phyloP scores from a whole-genome alignment of 2,888 invertebrate species.

The Scaptomyza flava region DNA sequence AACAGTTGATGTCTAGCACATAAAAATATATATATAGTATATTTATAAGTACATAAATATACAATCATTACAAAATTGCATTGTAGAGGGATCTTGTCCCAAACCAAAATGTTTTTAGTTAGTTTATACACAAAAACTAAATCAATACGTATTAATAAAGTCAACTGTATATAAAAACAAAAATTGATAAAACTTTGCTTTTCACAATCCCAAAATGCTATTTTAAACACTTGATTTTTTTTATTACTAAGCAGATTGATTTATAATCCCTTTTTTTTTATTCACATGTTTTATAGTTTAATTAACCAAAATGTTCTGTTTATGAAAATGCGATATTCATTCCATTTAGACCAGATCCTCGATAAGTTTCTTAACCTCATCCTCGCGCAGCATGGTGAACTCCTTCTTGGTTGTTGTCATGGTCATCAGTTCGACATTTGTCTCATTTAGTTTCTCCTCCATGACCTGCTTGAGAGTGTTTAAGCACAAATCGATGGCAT shows the following conservation, averaged over 20 bases:
- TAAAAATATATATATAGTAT: not conserved
- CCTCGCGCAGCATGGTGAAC: constrained; percentile 96
- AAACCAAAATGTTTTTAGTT: constrained; percentile 56
- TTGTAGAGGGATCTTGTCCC: constrained; percentile 38
- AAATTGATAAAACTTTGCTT: not conserved
- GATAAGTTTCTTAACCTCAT: constrained; percentile 96
- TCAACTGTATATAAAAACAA: constrained; percentile 72
- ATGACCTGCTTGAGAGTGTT: constrained; percentile 97
- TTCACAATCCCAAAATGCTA: too few species aligned
- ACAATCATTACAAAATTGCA: constrained; percentile 29
- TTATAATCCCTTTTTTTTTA: constrained; percentile 71
- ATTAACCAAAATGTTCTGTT: constrained; percentile 33
- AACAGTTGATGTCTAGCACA: constrained; percentile 68
- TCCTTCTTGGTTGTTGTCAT: constrained; percentile 92
- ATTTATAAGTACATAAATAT: constrained; percentile 27
- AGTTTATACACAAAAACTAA: constrained; percentile 50
- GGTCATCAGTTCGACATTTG: constrained; percentile 98
- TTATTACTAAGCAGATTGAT: constrained; percentile 42
- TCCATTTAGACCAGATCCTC: constrained; percentile 87
- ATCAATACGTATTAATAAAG: constrained; percentile 71
- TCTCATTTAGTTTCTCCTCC: constrained; percentile 99
- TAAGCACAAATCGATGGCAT: constrained; percentile 95
- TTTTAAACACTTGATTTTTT: not conserved
- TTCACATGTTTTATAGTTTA: constrained; percentile 46
- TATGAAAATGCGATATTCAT: not conserved